phyloP scores from a whole-genome alignment of 2,797 vertebrate genomes.

The Betta splendens region DNA sequence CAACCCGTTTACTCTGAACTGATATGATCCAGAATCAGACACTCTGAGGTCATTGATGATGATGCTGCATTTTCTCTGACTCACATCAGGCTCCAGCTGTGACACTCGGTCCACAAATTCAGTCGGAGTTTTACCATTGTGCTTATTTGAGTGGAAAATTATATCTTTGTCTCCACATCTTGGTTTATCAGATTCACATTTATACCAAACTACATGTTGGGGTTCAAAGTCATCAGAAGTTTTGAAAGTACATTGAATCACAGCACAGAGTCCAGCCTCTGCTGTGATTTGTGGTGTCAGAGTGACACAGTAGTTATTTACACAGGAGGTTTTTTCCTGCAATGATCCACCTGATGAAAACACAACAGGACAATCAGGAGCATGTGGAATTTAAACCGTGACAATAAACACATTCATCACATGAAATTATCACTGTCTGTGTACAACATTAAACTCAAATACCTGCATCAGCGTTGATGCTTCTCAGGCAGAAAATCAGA shows the following conservation, averaged over 20 bases:
- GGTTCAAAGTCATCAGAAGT: accelerated
- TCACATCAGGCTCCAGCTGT: conserved; percentile 23
- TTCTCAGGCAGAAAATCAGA: conserved; percentile 33
- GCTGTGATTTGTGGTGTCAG: conserved; percentile 15
- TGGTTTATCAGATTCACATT: accelerated
- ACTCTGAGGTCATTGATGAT: conserved; percentile 42
- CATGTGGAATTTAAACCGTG: accelerated
- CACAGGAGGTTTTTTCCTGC: accelerated
- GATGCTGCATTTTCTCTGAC: conserved; percentile 40
- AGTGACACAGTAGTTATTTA: background rate
- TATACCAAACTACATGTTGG: conserved; percentile 25
- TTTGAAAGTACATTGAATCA: conserved; percentile 45
- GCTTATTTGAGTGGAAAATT: conserved; percentile 16
- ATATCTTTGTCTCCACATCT: accelerated
- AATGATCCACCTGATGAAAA: conserved; percentile 22
- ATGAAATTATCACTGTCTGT: no score
- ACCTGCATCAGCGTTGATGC: conserved; percentile 30
- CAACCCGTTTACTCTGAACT: conserved; percentile 19
- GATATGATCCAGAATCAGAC: conserved; percentile 57
- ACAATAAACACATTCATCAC: no score
- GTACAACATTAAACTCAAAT: no score
- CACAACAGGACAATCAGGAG: background rate
- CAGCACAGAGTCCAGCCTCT: conserved; percentile 51
- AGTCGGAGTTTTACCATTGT: background rate
- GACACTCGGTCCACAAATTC: conserved; percentile 17